These are phyloP conservation scores for Didymodactylos carnosus DNA, from an alignment of 2,888 invertebrate genomes.

Conservation along the genomic window DNA sequence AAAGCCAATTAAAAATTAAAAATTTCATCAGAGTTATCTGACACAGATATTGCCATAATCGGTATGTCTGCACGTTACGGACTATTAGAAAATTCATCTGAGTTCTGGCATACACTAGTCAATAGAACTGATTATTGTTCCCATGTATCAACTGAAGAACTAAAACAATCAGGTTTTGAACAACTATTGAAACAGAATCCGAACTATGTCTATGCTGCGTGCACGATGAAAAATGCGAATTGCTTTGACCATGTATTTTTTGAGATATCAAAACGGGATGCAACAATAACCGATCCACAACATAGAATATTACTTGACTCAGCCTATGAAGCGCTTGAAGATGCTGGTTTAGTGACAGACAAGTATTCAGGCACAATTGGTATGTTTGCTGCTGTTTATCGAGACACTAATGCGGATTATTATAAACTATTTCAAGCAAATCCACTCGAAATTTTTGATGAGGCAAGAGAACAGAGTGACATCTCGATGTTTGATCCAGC, in stretches of 20 bases:
- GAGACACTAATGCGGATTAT: not conserved
- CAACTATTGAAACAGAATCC: not conserved
- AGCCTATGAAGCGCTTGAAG: constrained; percentile 16
- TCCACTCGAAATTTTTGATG: too few relatives aligned
- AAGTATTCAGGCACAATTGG: not conserved
- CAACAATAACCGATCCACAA: constrained; percentile 16
- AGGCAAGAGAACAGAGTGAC: too few relatives aligned
- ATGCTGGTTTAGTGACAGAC: constrained; percentile 13
- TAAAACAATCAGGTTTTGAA: not conserved
- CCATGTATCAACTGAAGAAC: not conserved
- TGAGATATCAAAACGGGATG: constrained; percentile 16
- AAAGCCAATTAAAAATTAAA: not conserved
- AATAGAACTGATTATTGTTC: not conserved
- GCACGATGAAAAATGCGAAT: constrained; percentile 2
- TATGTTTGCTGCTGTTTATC: not conserved
- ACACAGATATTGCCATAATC: not conserved
- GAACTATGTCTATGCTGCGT: too few relatives aligned
- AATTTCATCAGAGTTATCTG: too few relatives aligned
- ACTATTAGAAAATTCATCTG: not conserved
- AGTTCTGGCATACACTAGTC: not conserved
- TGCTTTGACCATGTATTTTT: constrained; percentile 17
- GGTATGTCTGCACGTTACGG: not conserved
- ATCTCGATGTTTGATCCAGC: constrained; percentile 14
- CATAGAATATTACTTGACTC: constrained; percentile 16
- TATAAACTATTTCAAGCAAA: too few relatives aligned